Conservation (phyloP, 2,888 invertebrate species). For the Pseudoips prasinana region DNA sequence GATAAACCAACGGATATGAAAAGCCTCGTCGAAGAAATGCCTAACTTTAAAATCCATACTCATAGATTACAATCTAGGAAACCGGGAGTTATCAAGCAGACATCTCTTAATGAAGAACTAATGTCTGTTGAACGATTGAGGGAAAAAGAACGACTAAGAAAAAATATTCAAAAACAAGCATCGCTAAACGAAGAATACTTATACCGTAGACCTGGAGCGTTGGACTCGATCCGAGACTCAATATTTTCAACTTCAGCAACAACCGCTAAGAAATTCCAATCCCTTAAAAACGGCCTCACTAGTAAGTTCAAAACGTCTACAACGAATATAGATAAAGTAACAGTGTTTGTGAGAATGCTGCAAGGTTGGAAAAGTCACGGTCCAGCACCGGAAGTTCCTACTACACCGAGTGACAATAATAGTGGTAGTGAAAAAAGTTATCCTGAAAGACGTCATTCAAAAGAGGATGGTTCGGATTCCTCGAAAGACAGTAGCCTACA, state of each 20-base stretch:
- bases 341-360: constrained; percentile 92
- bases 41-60: constrained; percentile 83
- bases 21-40: constrained; percentile 83
- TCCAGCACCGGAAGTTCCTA: constrained; percentile 69
- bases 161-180: constrained; percentile 94
- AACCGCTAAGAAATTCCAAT: constrained; percentile 88
- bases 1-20: constrained; percentile 87
- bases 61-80: constrained; percentile 70
- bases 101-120: constrained; percentile 93
- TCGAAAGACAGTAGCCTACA: constrained; percentile 95
- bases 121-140: constrained; percentile 92
- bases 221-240: constrained; percentile 87
- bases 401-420: constrained; percentile 72
- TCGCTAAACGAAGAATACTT: constrained; percentile 94
- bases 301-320: constrained; percentile 92
- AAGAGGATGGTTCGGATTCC: constrained; percentile 94
- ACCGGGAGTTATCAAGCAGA: constrained; percentile 88
- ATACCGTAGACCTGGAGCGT: constrained; percentile 84
- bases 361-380: constrained; percentile 89
- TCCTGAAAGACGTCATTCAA: constrained; percentile 88
- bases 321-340: constrained; percentile 91
- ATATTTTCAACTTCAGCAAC: constrained; percentile 87
- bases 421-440: constrained; percentile 65
- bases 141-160: constrained; percentile 91
- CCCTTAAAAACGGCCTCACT: constrained; percentile 90